Evolutionary conservation across 2,888 invertebrate genomes (phyloP).

Genomic region (Lasioglossum oenotherae): DNA sequence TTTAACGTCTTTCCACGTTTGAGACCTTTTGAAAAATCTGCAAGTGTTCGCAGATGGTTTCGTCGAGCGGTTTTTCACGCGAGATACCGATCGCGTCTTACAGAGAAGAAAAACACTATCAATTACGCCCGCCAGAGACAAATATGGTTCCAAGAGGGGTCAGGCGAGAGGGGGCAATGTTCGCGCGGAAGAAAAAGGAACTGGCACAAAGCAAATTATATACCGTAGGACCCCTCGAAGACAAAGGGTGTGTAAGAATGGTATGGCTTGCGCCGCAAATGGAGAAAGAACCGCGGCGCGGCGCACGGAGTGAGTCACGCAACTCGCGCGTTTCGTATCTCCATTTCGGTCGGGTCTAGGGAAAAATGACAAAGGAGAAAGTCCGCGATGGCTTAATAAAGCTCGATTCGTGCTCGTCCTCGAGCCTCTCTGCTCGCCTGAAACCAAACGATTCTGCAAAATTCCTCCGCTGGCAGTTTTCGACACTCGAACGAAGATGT

Average conservation of each 20-base stretch:
- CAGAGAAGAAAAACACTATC: neutral
- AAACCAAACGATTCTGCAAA: neutral
- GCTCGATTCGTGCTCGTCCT: neutral
- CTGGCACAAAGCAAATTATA: conserved; percentile 21
- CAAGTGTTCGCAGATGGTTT: no score
- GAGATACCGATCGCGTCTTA: neutral
- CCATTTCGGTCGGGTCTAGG: neutral
- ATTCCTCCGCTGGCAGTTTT: neutral
- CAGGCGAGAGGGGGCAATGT: neutral
- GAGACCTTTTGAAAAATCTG: neutral
- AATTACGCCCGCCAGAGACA: neutral
- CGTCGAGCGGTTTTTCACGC: neutral
- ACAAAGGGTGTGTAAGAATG: conserved; percentile 32
- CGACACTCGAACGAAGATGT: neutral
- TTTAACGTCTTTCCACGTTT: neutral
- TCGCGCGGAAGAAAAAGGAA: conserved; percentile 4
- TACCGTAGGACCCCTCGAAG: conserved; percentile 30
- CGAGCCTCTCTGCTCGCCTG: neutral
- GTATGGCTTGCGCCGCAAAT: conserved; percentile 31
- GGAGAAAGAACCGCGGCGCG: conserved; percentile 21
- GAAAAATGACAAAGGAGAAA: conserved; percentile 47
- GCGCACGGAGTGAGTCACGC: conserved; percentile 42
- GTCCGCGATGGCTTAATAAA: conserved; percentile 38
- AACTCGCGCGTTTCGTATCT: conserved; percentile 21
- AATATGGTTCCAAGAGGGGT: neutral